Base-by-base conservation (phyloP, 2,888 invertebrate genomes). In the Lordiphosa andalusiaca region DNA sequence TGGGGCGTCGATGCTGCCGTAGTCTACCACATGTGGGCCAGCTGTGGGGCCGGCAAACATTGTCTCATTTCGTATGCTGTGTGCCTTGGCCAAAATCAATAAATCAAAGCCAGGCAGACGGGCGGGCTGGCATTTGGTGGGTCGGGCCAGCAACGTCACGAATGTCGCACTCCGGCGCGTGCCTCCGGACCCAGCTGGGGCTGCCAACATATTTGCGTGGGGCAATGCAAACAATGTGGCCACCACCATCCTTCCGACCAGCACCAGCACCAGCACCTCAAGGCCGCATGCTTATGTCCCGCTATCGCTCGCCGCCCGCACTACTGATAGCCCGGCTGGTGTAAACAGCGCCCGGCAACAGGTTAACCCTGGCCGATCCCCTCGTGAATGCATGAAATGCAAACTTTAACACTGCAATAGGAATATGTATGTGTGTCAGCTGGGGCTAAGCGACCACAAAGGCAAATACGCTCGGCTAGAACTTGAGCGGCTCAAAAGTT, bases 51-150 rank as follows among this genome's bases (percentile, higher is more conserved):
- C 51, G 49, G 61, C 72, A 77, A 83, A 86, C 80, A 77, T 80
- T 83, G 83, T 74, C 85, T 82, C 84, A 80, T 84, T 85, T 82
- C 51, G 86, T 85, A 84, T 82, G 81, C 74, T 72, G 72, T 67
- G 60, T 67, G 73, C 67, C 66, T 63, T 63, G 65, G 56, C 71
- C 55, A 73, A 80, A 84, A 84, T 84, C 84, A 84, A 84, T 84
- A 84, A 84, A 84, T 84, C 84, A 84, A 85, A 84, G 73, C 73
- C 54, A 30, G 46, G 61, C 70, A 39, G 30, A n/a, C 25, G 25
- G 56, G 13, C 25, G n/a, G 53, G 13, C 48, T 39, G 53, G 61
- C 30, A 30, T 30, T 30, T 30, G 25, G 21, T 21, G 37, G 56
- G 53, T 61, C 64, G 62, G 60, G 46, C 33, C 55, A 76, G 84